Evolutionary conservation across 2,888 invertebrate species (phyloP).

Genomic region (Cordilura impudica): DNA sequence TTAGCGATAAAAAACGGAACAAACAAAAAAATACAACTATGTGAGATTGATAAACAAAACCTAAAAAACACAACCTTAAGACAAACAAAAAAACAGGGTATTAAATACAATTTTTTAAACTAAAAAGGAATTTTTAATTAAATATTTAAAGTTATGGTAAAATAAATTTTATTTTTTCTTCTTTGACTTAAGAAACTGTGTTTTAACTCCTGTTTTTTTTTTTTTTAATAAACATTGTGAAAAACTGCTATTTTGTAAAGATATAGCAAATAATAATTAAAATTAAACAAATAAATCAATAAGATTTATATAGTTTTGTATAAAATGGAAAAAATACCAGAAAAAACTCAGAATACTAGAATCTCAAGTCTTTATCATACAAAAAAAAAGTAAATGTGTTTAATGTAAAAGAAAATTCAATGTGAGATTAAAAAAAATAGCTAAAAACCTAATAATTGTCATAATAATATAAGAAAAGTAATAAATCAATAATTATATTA

Average conservation of each 20-base stretch:
- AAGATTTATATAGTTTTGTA: conserved; percentile 60
- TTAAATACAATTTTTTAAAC: neutral
- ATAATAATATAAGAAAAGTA: conserved; percentile 19
- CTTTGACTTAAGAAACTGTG: neutral
- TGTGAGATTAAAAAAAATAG: conserved; percentile 49
- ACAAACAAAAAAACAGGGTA: neutral
- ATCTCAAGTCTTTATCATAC: conserved; percentile 47
- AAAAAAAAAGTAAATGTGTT: conserved; percentile 54
- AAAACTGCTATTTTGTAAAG: neutral
- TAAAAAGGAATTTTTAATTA: neutral
- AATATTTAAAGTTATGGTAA: neutral
- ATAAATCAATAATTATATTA: conserved; percentile 42
- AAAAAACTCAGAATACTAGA: conserved; percentile 36
- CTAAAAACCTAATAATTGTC: conserved; percentile 54
- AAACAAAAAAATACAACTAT: neutral
- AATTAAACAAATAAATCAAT: conserved; percentile 34
- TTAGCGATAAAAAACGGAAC: too few species aligned
- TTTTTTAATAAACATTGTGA: conserved; percentile 25
- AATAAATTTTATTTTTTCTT: neutral
- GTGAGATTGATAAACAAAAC: neutral
- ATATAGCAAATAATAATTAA: conserved; percentile 24
- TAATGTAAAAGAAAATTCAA: conserved; percentile 55
- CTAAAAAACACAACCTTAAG: neutral
- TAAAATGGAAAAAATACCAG: conserved; percentile 27
- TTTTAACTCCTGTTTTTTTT: neutral